These are phyloP conservation scores for Ancistrus triradiatus DNA, from an alignment of 2,113 vertebrate genomes.

Conservation along the genomic window DNA sequence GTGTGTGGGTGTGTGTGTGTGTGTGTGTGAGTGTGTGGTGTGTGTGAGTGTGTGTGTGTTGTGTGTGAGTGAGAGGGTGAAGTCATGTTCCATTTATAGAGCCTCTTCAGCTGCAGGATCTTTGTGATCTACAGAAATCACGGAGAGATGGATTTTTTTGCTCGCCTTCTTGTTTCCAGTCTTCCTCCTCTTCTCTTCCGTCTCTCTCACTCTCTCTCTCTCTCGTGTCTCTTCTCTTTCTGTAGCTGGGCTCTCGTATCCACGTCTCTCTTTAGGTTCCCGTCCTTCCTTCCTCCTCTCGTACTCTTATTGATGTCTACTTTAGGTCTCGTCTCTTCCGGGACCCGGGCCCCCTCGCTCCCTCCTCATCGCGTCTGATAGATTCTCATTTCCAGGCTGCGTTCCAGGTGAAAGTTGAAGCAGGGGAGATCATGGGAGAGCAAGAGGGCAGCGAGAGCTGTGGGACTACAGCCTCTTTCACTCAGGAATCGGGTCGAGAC, in stretches of 20 bases:
- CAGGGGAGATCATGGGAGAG: not conserved
- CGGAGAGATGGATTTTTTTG: slow-evolving; percentile 35
- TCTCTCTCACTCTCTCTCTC: slow-evolving; percentile 33
- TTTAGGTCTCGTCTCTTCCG: not conserved
- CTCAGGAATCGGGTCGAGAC: no score
- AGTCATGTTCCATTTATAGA: slow-evolving; percentile 73
- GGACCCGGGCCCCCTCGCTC: not conserved
- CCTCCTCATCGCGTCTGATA: not conserved
- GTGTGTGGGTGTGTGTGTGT: slow-evolving; percentile 43
- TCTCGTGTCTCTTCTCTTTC: slow-evolving; percentile 34
- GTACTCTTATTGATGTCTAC: not conserved
- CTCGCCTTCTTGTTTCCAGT: slow-evolving; percentile 42
- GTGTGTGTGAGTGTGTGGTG: slow-evolving; percentile 54
- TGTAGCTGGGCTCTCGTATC: slow-evolving; percentile 35
- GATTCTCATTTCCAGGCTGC: slow-evolving; percentile 47
- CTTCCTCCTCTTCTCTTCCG: slow-evolving; percentile 12
- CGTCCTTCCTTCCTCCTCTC: not conserved
- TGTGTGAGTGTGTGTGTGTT: slow-evolving; percentile 43
- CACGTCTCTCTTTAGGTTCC: not conserved
- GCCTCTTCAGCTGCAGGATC: slow-evolving; percentile 56
- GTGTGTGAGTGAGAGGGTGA: slow-evolving; percentile 62
- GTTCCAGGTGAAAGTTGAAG: slow-evolving; percentile 50
- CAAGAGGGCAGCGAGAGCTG: slow-evolving; percentile 8
- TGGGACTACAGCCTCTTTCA: slow-evolving; percentile 9
- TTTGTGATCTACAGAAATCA: slow-evolving; percentile 48